These are phyloP conservation scores for Meriones unguiculatus DNA, from an alignment of 2,113 vertebrate genomes.

Conservation along the genomic window DNA sequence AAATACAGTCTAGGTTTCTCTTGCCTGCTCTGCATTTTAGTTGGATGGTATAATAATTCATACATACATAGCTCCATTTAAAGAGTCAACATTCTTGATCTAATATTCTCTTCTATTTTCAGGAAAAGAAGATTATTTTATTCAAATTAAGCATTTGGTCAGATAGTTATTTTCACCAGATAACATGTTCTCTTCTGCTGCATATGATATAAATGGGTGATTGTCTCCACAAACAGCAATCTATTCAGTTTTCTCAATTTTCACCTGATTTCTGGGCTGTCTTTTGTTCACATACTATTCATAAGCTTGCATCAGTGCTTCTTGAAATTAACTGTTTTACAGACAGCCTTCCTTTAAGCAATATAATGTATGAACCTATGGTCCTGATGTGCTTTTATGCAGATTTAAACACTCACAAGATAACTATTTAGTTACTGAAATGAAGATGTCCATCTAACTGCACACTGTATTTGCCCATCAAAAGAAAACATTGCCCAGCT, in stretches of 20 bases:
- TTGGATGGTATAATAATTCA: not conserved
- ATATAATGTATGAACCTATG: not conserved
- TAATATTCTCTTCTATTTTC: not conserved
- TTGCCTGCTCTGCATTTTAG: not conserved
- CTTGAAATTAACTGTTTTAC: not conserved
- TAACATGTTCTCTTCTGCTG: not conserved
- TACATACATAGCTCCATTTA: not conserved
- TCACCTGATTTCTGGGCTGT: not conserved
- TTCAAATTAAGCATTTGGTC: conserved; percentile 2
- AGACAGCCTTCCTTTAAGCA: not conserved
- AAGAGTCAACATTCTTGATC: not conserved
- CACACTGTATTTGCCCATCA: no score
- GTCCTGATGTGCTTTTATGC: not conserved
- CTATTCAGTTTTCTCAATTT: not conserved
- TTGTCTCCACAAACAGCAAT: not conserved
- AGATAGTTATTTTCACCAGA: not conserved
- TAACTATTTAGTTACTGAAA: not conserved
- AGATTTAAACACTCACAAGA: not conserved
- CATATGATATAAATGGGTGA: not conserved
- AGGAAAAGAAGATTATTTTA: not conserved
- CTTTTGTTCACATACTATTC: not conserved
- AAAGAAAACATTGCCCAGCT: not conserved
- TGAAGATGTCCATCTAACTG: not conserved
- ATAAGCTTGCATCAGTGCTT: not conserved
- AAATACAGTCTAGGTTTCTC: not conserved